A percentile compares a stretch with the other conserved stretches of the same genome.
Evolutionary conservation across 2,113 vertebrate species (phyloP).

Genomic region (Chloropsis cyanopogon): DNA sequence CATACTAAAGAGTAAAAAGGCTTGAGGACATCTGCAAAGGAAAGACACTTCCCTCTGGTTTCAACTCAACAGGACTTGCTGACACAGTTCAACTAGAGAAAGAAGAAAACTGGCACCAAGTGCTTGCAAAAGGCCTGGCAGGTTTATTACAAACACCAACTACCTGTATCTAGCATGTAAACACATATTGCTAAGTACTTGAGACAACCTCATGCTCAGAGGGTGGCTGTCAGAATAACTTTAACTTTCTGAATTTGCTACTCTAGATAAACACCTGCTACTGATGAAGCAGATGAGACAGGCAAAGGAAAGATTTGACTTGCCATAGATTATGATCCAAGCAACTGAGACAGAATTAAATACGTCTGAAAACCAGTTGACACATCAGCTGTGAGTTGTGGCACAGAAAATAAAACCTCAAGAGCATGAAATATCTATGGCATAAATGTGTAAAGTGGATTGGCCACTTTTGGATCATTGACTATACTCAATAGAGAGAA

Average conservation of each 20-base stretch:
- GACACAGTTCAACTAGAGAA: not conserved
- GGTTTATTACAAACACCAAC: not conserved
- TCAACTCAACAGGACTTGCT: not conserved
- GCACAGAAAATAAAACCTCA: not conserved
- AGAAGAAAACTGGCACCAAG: not conserved
- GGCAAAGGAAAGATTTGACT: not conserved
- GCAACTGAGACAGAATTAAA: not conserved
- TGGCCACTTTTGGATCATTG: not conserved
- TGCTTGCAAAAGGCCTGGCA: not conserved
- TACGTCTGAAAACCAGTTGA: not conserved
- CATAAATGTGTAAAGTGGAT: not conserved
- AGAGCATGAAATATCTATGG: not conserved
- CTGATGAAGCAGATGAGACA: not conserved
- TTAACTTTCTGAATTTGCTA: not conserved
- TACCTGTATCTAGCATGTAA: not conserved
- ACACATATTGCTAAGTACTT: not conserved
- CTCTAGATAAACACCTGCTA: not conserved
- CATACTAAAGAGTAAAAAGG: not conserved
- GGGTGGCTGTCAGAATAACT: not conserved
- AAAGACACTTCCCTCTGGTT: not conserved
- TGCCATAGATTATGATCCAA: not conserved
- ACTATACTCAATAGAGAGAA: not conserved
- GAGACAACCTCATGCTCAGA: not conserved
- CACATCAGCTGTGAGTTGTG: not conserved
- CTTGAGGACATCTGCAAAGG: not conserved